Conservation (phyloP, 2,797 vertebrate species). For the Poecile montanus region DNA sequence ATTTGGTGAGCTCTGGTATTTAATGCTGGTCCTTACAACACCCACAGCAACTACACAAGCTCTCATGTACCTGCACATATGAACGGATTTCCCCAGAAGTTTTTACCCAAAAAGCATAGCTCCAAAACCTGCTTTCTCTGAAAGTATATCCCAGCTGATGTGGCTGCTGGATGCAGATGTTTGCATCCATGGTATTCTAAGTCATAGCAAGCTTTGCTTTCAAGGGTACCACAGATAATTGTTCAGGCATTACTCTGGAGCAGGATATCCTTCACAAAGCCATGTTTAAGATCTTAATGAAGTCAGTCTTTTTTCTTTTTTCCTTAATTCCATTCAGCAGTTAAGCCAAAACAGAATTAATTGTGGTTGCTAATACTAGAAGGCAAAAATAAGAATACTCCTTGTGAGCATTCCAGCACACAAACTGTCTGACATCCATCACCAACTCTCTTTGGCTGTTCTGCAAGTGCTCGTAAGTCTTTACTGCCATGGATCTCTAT, state of each 20-base stretch:
- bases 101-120: background rate
- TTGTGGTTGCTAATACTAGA: background rate
- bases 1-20: background rate
- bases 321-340: background rate
- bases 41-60: background rate
- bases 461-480: background rate
- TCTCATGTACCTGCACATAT: rapidly evolving
- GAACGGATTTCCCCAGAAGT: background rate
- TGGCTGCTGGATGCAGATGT: background rate
- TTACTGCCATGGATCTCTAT: background rate
- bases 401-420: background rate
- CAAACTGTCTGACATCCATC: background rate
- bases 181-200: background rate
- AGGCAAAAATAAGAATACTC: constrained; percentile 28
- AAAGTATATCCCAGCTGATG: background rate
- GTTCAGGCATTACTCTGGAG: background rate
- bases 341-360: constrained; percentile 21
- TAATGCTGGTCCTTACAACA: background rate
- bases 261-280: constrained; percentile 27
- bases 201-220: background rate
- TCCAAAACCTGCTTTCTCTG: background rate
- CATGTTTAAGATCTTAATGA: background rate
- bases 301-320: background rate
- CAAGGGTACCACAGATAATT: background rate
- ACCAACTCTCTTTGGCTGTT: background rate